These are phyloP conservation scores for Panulirus ornatus DNA, from an alignment of 1,140 invertebrate genomes.

Conservation along the genomic window DNA sequence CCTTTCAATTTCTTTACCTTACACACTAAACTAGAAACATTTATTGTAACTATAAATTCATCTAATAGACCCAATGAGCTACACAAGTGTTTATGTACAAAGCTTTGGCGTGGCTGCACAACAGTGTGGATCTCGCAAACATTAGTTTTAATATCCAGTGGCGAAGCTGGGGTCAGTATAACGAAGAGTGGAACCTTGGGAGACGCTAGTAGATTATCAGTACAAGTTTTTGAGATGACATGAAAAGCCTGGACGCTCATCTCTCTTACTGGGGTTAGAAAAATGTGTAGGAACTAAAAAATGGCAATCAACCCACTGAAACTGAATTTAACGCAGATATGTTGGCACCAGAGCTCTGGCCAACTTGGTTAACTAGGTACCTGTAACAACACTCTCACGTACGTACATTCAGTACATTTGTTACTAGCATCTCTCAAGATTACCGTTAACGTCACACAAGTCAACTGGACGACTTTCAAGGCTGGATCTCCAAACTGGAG, in stretches of 20 bases:
- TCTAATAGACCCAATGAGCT: constrained; percentile 62
- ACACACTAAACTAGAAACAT: constrained; percentile 68
- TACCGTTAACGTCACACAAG: constrained; percentile 26
- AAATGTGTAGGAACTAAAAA: background rate
- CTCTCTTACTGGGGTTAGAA: background rate
- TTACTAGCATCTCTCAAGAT: constrained; percentile 23
- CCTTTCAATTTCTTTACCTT: constrained; percentile 69
- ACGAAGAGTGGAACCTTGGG: constrained; percentile 6
- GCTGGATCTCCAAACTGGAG: constrained; percentile 52
- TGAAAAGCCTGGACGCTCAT: background rate
- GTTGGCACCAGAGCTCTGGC: too few species aligned
- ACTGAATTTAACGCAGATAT: background rate
- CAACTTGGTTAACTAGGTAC: background rate
- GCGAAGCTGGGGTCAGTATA: constrained; percentile 24
- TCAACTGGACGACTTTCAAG: constrained; percentile 64
- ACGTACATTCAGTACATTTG: background rate
- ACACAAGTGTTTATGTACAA: constrained; percentile 66
- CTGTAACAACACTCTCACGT: background rate
- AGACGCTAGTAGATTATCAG: background rate
- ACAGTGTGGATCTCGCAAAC: constrained; percentile 22
- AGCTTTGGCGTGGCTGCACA: constrained; percentile 58
- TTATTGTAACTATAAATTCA: constrained; percentile 62
- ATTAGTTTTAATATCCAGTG: constrained; percentile 23
- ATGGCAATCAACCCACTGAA: background rate
- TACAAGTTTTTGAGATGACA: background rate